Evolutionary conservation across 2,113 vertebrate species (phyloP).

Genomic region (Alethe diademata): DNA sequence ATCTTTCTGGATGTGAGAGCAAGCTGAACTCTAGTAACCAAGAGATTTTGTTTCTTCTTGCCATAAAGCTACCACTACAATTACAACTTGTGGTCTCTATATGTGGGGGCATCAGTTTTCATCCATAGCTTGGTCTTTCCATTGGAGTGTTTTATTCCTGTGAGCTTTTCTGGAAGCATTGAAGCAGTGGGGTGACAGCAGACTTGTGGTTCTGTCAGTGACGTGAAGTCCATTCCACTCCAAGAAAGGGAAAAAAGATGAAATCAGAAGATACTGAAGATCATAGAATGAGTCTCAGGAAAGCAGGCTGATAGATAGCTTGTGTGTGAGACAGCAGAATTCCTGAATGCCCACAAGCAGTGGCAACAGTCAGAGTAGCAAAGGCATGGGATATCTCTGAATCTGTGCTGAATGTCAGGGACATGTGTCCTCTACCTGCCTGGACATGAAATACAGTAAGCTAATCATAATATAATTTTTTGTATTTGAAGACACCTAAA

Average conservation of each 20-base stretch:
- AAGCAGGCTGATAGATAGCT: fast-evolving
- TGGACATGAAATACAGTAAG: background rate
- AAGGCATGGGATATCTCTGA: background rate
- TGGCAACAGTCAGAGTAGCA: background rate
- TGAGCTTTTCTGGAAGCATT: background rate
- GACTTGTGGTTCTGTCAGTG: background rate
- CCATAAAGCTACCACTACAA: background rate
- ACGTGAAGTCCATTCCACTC: background rate
- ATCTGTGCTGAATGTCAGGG: background rate
- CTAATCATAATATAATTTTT: background rate
- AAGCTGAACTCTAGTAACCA: background rate
- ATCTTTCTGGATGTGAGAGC: background rate
- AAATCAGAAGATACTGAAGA: background rate
- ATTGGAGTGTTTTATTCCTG: background rate
- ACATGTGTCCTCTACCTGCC: background rate
- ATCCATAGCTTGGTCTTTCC: background rate
- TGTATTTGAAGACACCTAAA: background rate
- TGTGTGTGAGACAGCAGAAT: background rate
- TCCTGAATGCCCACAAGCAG: background rate
- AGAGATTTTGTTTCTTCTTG: background rate
- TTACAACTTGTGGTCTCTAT: fast-evolving
- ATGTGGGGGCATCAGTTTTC: background rate
- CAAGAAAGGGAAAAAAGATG: background rate
- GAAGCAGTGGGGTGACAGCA: background rate
- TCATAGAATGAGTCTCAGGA: background rate